These are phyloP conservation scores for Neocrepidodera transversa DNA, from an alignment of 2,888 invertebrate genomes.

Conservation along the genomic window DNA sequence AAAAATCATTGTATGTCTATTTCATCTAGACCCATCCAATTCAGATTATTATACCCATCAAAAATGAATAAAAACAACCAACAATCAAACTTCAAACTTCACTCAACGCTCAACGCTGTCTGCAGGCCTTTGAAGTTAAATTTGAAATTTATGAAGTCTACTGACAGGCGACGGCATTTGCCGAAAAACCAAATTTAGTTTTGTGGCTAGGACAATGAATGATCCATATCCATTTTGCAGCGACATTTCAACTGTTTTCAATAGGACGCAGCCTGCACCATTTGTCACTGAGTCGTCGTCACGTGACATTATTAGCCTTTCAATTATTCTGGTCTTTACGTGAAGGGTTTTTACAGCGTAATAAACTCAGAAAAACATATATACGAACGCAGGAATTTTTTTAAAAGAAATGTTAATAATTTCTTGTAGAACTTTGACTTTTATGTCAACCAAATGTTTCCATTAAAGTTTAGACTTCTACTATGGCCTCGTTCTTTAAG, in stretches of 20 bases:
- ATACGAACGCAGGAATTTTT: too few species aligned
- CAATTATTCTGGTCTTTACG: too few species aligned
- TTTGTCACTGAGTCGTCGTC: not conserved
- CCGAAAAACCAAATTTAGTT: conserved; percentile 22
- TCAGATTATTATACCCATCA: too few species aligned
- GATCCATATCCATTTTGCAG: conserved; percentile 13
- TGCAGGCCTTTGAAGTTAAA: conserved; percentile 6
- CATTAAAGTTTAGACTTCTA: conserved; percentile 29
- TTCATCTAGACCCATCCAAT: too few species aligned
- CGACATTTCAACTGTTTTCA: conserved; percentile 17
- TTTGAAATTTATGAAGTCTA: conserved; percentile 12
- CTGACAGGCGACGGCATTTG: conserved; percentile 4
- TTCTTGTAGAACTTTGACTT: conserved; percentile 17
- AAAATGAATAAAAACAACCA: too few species aligned
- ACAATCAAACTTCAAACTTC: too few species aligned
- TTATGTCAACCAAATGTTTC: conserved; percentile 20
- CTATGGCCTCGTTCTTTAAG: conserved; percentile 26
- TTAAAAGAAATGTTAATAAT: too few species aligned
- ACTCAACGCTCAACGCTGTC: not conserved
- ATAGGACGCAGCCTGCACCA: conserved; percentile 16
- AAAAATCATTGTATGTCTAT: too few species aligned
- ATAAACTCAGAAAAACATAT: too few species aligned
- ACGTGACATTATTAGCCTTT: too few species aligned
- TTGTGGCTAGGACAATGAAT: conserved; percentile 21
- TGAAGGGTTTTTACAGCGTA: too few species aligned